Evolutionary conservation across 1,140 invertebrate species (phyloP).

Genomic region (Paracyclopina nana): DNA sequence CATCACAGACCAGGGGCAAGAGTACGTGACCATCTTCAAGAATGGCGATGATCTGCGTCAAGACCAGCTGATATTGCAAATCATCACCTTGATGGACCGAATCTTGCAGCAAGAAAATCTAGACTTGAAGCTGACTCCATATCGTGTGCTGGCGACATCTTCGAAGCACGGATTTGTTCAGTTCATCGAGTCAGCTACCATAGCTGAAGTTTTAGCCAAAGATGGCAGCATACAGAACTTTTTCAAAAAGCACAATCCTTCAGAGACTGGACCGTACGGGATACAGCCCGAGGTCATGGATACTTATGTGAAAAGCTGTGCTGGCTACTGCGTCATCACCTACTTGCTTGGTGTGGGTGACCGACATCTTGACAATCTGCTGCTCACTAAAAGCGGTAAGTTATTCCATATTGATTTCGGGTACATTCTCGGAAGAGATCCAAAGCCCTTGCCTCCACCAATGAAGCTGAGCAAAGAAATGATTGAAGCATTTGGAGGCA

Average conservation of each 20-base stretch:
- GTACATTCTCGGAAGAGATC: slow-evolving; percentile 91
- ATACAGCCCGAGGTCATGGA: slow-evolving; percentile 89
- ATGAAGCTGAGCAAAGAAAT: slow-evolving; percentile 99
- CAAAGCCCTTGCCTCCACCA: slow-evolving; percentile 89
- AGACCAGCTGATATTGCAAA: slow-evolving; percentile 87
- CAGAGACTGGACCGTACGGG: slow-evolving; percentile 64
- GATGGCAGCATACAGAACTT: slow-evolving; percentile 78
- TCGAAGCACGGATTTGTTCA: slow-evolving; percentile 89
- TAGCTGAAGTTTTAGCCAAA: slow-evolving; percentile 67
- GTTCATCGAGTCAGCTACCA: slow-evolving; percentile 80
- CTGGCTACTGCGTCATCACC: slow-evolving; percentile 96
- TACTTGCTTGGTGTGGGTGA: slow-evolving; percentile 95
- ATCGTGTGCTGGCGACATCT: slow-evolving; percentile 78
- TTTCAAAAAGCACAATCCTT: slow-evolving; percentile 70
- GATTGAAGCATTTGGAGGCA: slow-evolving; percentile 96
- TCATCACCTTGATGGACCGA: slow-evolving; percentile 96
- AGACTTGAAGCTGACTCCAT: slow-evolving; percentile 85
- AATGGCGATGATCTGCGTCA: slow-evolving; percentile 95
- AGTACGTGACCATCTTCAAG: slow-evolving; percentile 95
- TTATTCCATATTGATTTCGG: slow-evolving; percentile 99
- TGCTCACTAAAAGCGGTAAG: slow-evolving; percentile 70
- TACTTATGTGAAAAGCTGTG: slow-evolving; percentile 89
- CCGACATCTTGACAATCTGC: slow-evolving; percentile 87
- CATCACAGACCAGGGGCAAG: slow-evolving; percentile 49
- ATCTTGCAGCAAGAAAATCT: slow-evolving; percentile 75